These are phyloP conservation scores for Hypomesus transpacificus DNA, from an alignment of 2,113 vertebrate genomes.

Conservation along the genomic window DNA sequence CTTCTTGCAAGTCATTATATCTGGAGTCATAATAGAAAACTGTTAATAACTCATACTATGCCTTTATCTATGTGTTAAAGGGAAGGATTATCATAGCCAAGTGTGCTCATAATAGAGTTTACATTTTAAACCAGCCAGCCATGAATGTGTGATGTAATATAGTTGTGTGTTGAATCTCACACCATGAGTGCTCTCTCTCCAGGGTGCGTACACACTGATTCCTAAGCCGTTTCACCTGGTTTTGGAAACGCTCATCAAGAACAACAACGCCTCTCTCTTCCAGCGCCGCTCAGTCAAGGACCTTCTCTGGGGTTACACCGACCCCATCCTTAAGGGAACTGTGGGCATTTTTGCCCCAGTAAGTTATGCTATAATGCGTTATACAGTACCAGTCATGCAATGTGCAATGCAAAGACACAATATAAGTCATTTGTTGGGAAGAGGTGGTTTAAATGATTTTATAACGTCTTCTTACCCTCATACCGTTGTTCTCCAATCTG, in stretches of 20 bases:
- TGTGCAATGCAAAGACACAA: too few species aligned
- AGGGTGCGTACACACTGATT: conserved; percentile 74
- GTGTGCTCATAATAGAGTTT: background rate
- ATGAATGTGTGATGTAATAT: background rate
- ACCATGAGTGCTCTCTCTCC: conserved; percentile 16
- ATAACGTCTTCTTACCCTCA: conserved; percentile 2
- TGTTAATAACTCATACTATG: conserved; percentile 2
- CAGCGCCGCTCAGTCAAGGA: conserved; percentile 82
- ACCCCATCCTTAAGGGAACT: conserved; percentile 65
- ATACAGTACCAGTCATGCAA: too few species aligned
- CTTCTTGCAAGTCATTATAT: background rate
- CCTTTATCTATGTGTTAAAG: conserved; percentile 25
- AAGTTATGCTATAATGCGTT: conserved; percentile 24
- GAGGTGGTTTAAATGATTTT: background rate
- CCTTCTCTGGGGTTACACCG: conserved; percentile 87
- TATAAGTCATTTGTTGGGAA: too few species aligned
- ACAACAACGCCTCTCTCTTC: conserved; percentile 74
- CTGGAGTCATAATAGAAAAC: conserved; percentile 19
- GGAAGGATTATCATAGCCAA: conserved; percentile 6
- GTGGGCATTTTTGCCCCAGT: conserved; percentile 84
- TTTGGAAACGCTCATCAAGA: conserved; percentile 64
- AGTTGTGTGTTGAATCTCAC: background rate
- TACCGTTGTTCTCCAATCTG: background rate
- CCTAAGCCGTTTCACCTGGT: background rate
- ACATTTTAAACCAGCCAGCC: background rate